Percentiles rank a stretch among this genome's conserved stretches.
These are phyloP conservation scores for human DNA, from an alignment of 2,113 vertebrate species.

Conservation along the genomic window DNA sequence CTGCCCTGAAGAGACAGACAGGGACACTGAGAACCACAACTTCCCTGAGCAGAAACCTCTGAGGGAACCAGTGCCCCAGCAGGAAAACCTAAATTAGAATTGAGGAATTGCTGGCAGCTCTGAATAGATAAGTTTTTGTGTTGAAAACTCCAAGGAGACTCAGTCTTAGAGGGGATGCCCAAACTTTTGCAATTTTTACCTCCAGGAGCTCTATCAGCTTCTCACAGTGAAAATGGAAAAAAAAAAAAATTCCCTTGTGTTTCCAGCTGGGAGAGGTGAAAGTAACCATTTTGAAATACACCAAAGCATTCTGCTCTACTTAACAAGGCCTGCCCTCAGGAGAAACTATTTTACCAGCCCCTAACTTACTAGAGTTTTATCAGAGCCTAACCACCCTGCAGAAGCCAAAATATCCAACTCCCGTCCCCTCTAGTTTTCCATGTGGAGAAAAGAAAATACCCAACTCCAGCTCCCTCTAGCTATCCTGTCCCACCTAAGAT, in stretches of 20 bases:
- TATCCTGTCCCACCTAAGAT: neutral
- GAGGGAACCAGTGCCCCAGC: neutral
- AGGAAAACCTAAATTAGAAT: neutral
- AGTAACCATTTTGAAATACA: neutral
- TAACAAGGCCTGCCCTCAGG: neutral
- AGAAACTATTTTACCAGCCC: neutral
- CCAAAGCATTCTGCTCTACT: neutral
- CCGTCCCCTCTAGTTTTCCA: neutral
- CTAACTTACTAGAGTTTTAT: neutral
- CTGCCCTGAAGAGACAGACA: neutral
- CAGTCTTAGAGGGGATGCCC: neutral
- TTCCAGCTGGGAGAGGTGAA: neutral
- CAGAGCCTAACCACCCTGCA: neutral
- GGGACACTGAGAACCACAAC: neutral
- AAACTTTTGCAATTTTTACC: neutral
- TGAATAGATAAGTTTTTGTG: neutral
- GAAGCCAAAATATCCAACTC: neutral
- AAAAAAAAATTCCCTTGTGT: neutral
- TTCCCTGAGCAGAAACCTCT: neutral
- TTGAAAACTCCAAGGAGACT: neutral
- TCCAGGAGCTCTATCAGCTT: neutral
- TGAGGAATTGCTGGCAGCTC: neutral
- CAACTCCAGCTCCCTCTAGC: neutral
- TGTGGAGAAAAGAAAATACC: neutral
- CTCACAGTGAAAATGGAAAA: neutral